phyloP scores from a whole-genome alignment of 2,888 invertebrate species.

The Lathronympha strigana region DNA sequence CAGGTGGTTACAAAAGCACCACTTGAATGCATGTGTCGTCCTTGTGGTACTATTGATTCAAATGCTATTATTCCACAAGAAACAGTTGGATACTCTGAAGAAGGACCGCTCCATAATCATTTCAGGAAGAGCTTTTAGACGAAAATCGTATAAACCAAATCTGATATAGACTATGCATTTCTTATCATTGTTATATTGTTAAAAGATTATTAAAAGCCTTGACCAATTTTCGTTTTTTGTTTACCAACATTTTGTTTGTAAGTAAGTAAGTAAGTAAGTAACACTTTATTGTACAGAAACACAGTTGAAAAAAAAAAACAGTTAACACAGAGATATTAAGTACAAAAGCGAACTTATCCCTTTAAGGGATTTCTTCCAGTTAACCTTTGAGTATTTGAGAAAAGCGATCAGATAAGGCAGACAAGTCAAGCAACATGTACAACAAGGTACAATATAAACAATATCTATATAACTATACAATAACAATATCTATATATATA shows the following conservation, averaged over 20 bases:
- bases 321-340: too few species aligned
- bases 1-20: conserved; percentile 97
- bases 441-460: too few species aligned
- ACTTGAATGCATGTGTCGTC: conserved; percentile 96
- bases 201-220: conserved; percentile 52
- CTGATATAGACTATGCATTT: not conserved
- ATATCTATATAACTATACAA: too few species aligned
- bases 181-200: conserved; percentile 25
- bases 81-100: conserved; percentile 93
- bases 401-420: too few species aligned
- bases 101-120: conserved; percentile 91
- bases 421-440: too few species aligned
- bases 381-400: too few species aligned
- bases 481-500: too few species aligned
- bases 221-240: conserved; percentile 45
- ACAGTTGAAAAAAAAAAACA: too few species aligned
- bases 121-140: conserved; percentile 88
- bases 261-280: too few species aligned
- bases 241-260: not conserved
- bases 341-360: too few species aligned
- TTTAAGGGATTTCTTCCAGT: too few species aligned
- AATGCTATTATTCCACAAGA: conserved; percentile 95
- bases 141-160: not conserved
- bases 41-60: conserved; percentile 95
- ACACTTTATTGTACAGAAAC: too few species aligned